Evolutionary conservation across 2,113 vertebrate genomes (phyloP).

Genomic region (Himantopus leucocephalus): DNA sequence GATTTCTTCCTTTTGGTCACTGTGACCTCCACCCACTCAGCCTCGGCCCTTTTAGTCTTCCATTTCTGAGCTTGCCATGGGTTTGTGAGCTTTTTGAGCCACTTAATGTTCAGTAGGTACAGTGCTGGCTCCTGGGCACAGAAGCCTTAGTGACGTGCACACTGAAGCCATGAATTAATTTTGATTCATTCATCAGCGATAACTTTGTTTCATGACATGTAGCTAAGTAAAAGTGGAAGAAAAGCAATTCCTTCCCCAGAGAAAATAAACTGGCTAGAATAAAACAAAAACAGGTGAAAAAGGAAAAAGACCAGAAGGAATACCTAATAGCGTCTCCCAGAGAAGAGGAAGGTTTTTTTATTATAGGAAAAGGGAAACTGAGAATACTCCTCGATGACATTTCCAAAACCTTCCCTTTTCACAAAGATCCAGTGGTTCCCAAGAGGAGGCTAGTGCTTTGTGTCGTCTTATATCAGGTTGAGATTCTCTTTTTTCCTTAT

Average conservation of each 20-base stretch:
- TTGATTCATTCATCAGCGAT: neutral
- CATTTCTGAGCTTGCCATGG: neutral
- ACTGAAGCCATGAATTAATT: neutral
- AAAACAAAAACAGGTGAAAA: neutral
- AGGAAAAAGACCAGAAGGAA: neutral
- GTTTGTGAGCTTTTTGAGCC: neutral
- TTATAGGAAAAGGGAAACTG: neutral
- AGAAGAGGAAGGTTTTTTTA: neutral
- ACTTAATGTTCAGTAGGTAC: neutral
- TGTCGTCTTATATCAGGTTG: neutral
- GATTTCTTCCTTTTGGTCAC: neutral
- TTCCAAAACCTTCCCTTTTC: neutral
- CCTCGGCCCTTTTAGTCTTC: neutral
- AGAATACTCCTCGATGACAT: neutral
- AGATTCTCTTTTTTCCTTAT: neutral
- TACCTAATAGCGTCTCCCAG: neutral
- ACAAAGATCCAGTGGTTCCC: neutral
- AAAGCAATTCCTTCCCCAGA: neutral
- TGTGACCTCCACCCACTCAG: neutral
- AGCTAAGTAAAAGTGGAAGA: neutral
- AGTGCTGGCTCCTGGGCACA: neutral
- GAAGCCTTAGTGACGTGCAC: neutral
- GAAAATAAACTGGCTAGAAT: neutral
- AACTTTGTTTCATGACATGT: neutral
- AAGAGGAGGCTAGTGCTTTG: neutral